phyloP scores from a whole-genome alignment of 2,113 vertebrate species.

The Saimiri boliviensis region DNA sequence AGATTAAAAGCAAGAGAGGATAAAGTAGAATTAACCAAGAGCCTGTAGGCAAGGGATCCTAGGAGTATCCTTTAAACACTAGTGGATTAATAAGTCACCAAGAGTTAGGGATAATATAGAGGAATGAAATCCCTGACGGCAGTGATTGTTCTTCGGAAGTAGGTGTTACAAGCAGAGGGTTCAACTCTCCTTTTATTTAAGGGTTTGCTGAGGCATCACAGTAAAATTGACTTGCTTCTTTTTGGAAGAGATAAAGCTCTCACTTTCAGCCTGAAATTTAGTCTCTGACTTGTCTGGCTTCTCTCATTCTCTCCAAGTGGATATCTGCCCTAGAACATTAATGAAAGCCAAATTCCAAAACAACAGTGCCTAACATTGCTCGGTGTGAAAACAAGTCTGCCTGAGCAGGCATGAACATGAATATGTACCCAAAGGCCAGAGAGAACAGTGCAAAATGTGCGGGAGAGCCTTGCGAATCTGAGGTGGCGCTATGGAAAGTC shows the following conservation, averaged over 20 bases:
- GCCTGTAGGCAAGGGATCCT: neutral
- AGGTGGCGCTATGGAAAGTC: constrained; percentile 62
- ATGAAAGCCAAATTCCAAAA: constrained; percentile 47
- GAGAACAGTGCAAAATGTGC: constrained; percentile 53
- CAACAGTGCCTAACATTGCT: neutral
- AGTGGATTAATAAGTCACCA: neutral
- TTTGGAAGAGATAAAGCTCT: neutral
- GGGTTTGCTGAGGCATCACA: neutral
- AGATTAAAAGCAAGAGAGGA: neutral
- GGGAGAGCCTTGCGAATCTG: constrained; percentile 25
- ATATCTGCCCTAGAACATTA: neutral
- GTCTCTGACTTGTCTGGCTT: constrained; percentile 33
- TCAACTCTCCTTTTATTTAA: neutral
- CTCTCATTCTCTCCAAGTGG: neutral
- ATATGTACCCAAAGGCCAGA: constrained; percentile 72
- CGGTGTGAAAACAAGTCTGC: constrained; percentile 71
- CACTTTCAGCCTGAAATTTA: constrained; percentile 26
- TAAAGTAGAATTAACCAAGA: neutral
- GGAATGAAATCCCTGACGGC: neutral
- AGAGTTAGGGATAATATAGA: neutral
- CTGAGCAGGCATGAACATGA: constrained; percentile 79
- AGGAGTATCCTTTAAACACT: neutral
- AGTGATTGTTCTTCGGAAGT: neutral
- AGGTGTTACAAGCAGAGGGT: neutral
- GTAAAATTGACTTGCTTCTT: neutral